A percentile compares a stretch with the other conserved stretches of the same genome.
Conservation (phyloP, 2,888 invertebrate species). For the Suillia variegata region DNA sequence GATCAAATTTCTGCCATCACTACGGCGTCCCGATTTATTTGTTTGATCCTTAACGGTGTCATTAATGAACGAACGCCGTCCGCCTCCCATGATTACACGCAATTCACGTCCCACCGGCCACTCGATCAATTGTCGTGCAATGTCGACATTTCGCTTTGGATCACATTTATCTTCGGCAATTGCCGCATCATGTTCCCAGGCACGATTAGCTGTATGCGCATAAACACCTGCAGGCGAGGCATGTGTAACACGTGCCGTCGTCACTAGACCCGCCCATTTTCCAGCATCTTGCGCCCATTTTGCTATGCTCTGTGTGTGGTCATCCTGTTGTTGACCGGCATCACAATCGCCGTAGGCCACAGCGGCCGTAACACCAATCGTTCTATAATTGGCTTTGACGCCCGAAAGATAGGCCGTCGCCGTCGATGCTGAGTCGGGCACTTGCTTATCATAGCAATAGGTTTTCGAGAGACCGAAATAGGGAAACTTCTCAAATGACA, state of each 20-base stretch:
- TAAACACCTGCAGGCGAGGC: conserved; percentile 77
- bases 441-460: conserved; percentile 74
- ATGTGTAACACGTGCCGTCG: conserved; percentile 78
- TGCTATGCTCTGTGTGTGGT: conserved; percentile 70
- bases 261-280: conserved; percentile 71
- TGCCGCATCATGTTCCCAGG: conserved; percentile 72
- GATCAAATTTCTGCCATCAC: conserved; percentile 71
- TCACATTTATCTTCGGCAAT: conserved; percentile 60
- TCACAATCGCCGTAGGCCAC: conserved; percentile 70
- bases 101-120: conserved; percentile 71
- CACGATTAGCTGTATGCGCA: conserved; percentile 71
- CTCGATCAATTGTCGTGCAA: conserved; percentile 72
- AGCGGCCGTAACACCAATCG: conserved; percentile 73
- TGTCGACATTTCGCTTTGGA: conserved; percentile 68
- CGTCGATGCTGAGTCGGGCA: conserved; percentile 80
- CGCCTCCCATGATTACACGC: conserved; percentile 65
- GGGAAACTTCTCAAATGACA: conserved; percentile 69
- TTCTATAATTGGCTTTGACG: conserved; percentile 75
- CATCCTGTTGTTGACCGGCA: conserved; percentile 63
- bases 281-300: conserved; percentile 72
- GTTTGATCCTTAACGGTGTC: conserved; percentile 61
- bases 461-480: conserved; percentile 65
- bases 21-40: conserved; percentile 65
- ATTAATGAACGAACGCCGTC: conserved; percentile 47
- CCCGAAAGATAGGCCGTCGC: conserved; percentile 78